phyloP scores from a whole-genome alignment of 2,113 vertebrate genomes.

The Probosciger aterrimus region DNA sequence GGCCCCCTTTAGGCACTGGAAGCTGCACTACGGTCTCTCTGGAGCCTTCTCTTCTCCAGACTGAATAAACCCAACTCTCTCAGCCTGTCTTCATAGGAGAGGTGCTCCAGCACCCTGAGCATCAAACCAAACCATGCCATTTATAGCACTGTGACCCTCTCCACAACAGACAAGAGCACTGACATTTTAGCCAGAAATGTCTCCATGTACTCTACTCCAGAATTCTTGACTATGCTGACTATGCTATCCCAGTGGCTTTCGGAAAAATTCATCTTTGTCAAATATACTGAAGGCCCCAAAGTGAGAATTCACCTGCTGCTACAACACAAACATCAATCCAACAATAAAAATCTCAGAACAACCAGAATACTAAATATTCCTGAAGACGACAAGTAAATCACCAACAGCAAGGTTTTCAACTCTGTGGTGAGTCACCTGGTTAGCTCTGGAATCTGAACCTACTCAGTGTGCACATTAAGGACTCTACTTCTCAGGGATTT shows the following conservation, averaged over 20 bases:
- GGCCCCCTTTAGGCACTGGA: background rate
- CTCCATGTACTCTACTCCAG: background rate
- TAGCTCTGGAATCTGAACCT: background rate
- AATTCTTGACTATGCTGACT: background rate
- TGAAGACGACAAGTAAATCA: background rate
- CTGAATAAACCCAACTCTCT: background rate
- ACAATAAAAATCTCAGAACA: background rate
- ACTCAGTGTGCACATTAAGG: accelerated
- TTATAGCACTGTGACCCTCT: background rate
- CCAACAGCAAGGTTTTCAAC: background rate
- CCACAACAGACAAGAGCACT: background rate
- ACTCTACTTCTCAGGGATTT: background rate
- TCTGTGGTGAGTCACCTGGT: background rate
- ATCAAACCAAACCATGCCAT: background rate
- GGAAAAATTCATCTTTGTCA: background rate
- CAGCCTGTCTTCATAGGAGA: background rate
- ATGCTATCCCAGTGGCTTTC: background rate
- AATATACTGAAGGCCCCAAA: background rate
- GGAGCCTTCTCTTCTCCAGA: background rate
- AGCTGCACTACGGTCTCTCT: background rate
- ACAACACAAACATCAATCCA: background rate
- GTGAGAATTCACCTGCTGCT: background rate
- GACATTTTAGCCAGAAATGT: background rate
- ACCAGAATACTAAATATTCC: background rate
- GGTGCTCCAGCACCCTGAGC: background rate